Base-by-base conservation (phyloP, 2,888 invertebrate genomes). In the Synergus itoensis region DNA sequence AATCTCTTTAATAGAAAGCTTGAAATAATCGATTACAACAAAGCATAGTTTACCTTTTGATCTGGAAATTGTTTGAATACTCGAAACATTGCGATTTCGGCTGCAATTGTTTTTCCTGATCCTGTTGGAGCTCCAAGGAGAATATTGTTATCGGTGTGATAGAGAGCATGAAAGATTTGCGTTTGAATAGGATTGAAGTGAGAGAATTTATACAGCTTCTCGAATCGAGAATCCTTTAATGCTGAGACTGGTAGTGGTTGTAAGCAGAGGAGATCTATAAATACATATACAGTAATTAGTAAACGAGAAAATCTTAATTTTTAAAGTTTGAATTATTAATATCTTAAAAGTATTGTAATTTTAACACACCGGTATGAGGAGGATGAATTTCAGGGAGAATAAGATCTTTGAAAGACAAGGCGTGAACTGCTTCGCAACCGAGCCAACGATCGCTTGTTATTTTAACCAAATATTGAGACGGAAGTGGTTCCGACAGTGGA, bases 111-210 rank as follows among this genome's bases (percentile, higher is more conserved):
- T 94, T 99, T 99, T 57, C 99, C 99, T 0, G 99, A 99, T 0
- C 98, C 98, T 0, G 99, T 99, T 0, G 99, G 99, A 0, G 99
- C 99, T 0, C 99, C 99, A 7, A 99, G 93, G 40, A 99, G 93
- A 9, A 98, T 97, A 91, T 99, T 99, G 86, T 95, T 95, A 88
- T 99, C 98, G 0, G 98, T 98, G 90, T 99, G 97, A 92, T 98
- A 99, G 8, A 99, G 93, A 69, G 97, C 97, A 92, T 99, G 98
- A 92, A 99, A 99, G 83, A 99, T 96, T 93, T 99, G 99, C 0
- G 99, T 99, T 93, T 99, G 99, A 84, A 99, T 98, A 0, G 99
- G 99, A 93, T 99, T 99, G 93, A 99, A 99, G 92, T 99, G 98
- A 0, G 96, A 95, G 92, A 99, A 99, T 82, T 94, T 94, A 93